phyloP scores from a whole-genome alignment of 2,797 vertebrate species.

The Holocentrus rufus region DNA sequence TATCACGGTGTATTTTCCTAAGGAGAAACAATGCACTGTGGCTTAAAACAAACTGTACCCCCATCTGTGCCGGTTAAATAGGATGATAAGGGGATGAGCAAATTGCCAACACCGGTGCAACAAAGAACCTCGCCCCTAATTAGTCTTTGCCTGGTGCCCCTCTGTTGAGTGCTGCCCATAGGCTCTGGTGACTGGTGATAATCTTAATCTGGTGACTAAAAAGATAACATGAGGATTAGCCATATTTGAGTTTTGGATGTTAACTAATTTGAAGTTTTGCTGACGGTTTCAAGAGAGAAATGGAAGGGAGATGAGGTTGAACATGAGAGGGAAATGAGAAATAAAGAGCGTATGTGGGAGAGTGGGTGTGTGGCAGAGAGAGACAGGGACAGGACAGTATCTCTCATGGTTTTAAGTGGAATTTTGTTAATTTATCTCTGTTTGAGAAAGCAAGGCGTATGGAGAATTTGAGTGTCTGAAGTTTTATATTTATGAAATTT shows the following conservation, averaged over 20 bases:
- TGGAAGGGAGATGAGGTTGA: background rate
- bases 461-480: too few relatives aligned
- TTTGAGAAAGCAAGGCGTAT: too few relatives aligned
- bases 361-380: conserved; percentile 1
- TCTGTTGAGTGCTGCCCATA: conserved; percentile 57
- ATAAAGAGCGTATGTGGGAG: too few relatives aligned
- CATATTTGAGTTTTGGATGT: conserved; percentile 26
- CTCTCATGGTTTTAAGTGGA: background rate
- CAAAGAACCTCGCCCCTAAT: conserved; percentile 83
- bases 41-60: conserved; percentile 69
- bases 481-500: too few relatives aligned
- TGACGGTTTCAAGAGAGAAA: conserved; percentile 2
- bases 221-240: conserved; percentile 48
- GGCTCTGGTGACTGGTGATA: conserved; percentile 53
- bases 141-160: conserved; percentile 69
- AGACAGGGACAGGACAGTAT: background rate
- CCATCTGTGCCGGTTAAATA: conserved; percentile 66
- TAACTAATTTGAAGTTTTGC: conserved; percentile 45
- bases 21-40: conserved; percentile 46
- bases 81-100: conserved; percentile 78
- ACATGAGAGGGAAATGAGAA: background rate
- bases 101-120: conserved; percentile 79
- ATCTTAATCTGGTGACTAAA: conserved; percentile 55
- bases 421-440: too few relatives aligned
- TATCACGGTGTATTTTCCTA: conserved; percentile 39